Percentiles rank a stretch among this genome's conserved stretches.
Evolutionary conservation across 92 coral and sea anemone genomes (phyloP).

Genomic region (Desmophyllum pertusum): DNA sequence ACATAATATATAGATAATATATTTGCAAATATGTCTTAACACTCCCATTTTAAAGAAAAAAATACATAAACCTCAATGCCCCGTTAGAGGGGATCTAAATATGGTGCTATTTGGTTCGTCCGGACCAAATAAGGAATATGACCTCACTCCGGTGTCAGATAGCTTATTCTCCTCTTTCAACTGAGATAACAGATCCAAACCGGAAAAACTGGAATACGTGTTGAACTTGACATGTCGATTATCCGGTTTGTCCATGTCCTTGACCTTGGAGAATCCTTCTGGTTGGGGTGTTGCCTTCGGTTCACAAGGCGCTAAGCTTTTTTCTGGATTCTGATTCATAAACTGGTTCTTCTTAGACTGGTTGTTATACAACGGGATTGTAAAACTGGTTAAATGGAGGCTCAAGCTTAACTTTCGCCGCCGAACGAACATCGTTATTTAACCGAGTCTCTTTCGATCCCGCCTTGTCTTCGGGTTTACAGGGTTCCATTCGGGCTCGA

Average conservation of each 20-base stretch:
- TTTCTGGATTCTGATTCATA: constrained; percentile 80
- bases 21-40: constrained; percentile 31
- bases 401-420: constrained; percentile 79
- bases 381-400: constrained; percentile 95
- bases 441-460: constrained; percentile 61
- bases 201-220: constrained; percentile 90
- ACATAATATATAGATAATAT: constrained; percentile 49
- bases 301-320: constrained; percentile 33
- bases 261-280: constrained; percentile 65
- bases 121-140: constrained; percentile 95
- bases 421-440: constrained; percentile 90
- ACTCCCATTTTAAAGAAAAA: constrained; percentile 32
- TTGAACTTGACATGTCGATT: constrained; percentile 76
- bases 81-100: constrained; percentile 84
- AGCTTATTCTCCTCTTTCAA: constrained; percentile 62
- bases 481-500: constrained; percentile 97
- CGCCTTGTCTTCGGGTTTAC: constrained; percentile 62
- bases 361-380: constrained; percentile 82
- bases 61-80: constrained; percentile 43
- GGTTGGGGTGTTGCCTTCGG: constrained; percentile 44
- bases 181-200: constrained; percentile 84
- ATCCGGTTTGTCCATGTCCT: constrained; percentile 94
- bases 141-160: constrained; percentile 67
- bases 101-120: constrained; percentile 94
- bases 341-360: constrained; percentile 86